phyloP scores from a whole-genome alignment of 2,888 invertebrate species.

The Harpagoxenus sublaevis region DNA sequence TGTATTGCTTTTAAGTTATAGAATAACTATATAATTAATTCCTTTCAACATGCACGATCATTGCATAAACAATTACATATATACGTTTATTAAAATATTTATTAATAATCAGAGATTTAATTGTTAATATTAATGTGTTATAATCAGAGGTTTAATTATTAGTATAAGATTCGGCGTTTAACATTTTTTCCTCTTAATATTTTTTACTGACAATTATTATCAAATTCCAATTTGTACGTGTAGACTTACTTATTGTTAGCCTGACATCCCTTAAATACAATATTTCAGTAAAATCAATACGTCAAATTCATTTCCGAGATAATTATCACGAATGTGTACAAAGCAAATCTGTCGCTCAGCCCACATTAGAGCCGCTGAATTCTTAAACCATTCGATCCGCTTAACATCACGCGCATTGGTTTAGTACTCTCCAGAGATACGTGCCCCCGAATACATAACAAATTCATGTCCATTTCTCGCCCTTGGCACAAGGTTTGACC shows the following conservation, averaged over 20 bases:
- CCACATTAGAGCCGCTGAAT: slow-evolving; percentile 12
- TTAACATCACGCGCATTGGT: slow-evolving; percentile 50
- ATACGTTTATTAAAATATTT: not conserved
- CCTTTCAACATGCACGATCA: not conserved
- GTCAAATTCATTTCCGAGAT: not conserved
- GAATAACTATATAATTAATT: not conserved
- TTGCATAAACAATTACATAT: not conserved
- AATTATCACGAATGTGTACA: not conserved
- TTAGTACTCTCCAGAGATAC: slow-evolving; percentile 39
- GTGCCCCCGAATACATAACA: slow-evolving; percentile 48
- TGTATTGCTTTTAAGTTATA: not conserved
- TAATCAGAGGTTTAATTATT: not conserved
- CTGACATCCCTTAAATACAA: not conserved
- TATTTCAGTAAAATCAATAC: not conserved
- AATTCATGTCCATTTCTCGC: slow-evolving; percentile 37
- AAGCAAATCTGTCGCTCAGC: slow-evolving; percentile 15
- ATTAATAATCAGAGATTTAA: not conserved
- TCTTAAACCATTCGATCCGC: slow-evolving; percentile 45
- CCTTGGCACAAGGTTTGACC: slow-evolving; percentile 24
- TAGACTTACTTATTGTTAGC: not conserved
- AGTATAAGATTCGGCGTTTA: not conserved
- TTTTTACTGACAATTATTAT: not conserved
- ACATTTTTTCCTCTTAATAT: not conserved
- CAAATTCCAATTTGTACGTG: not conserved
- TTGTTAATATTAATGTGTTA: not conserved